Percentiles rank a stretch among this genome's conserved stretches.
phyloP scores from a whole-genome alignment of 2,888 invertebrate genomes.

The Sphaerophoria taeniata region DNA sequence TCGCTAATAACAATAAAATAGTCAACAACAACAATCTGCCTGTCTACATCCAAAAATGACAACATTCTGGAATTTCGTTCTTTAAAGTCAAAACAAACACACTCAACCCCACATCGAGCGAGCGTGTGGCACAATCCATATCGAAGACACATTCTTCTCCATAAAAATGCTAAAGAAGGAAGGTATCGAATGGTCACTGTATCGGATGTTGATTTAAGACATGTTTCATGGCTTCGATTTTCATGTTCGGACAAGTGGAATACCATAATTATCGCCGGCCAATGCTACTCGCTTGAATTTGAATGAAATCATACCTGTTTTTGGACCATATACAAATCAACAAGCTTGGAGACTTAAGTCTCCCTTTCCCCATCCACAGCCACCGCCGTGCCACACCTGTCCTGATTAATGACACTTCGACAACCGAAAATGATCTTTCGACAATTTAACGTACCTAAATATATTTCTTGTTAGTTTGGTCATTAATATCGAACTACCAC shows the following conservation, averaged over 20 bases:
- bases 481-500: slow-evolving; percentile 46
- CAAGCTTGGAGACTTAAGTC: neutral
- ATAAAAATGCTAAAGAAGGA: slow-evolving; percentile 14
- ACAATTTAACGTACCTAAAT: slow-evolving; percentile 47
- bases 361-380: neutral
- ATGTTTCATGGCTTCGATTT: slow-evolving; percentile 15
- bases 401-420: slow-evolving; percentile 63
- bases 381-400: neutral
- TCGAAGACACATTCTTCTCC: slow-evolving; percentile 1
- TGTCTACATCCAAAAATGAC: slow-evolving; percentile 5
- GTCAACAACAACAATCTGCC: neutral
- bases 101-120: slow-evolving; percentile 16
- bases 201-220: slow-evolving; percentile 11
- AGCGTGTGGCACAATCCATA: neutral
- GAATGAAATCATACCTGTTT: slow-evolving; percentile 59
- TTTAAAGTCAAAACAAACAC: slow-evolving; percentile 19
- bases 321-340: neutral
- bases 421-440: slow-evolving; percentile 55
- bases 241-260: slow-evolving; percentile 54
- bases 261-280: slow-evolving; percentile 51
- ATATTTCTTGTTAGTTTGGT: slow-evolving; percentile 4
- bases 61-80: slow-evolving; percentile 23
- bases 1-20: slow-evolving; percentile 36
- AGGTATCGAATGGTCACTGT: neutral
- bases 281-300: slow-evolving; percentile 57